Evolutionary conservation across 1,140 invertebrate genomes (phyloP).

Genomic region (Lamellibrachia luymesi): DNA sequence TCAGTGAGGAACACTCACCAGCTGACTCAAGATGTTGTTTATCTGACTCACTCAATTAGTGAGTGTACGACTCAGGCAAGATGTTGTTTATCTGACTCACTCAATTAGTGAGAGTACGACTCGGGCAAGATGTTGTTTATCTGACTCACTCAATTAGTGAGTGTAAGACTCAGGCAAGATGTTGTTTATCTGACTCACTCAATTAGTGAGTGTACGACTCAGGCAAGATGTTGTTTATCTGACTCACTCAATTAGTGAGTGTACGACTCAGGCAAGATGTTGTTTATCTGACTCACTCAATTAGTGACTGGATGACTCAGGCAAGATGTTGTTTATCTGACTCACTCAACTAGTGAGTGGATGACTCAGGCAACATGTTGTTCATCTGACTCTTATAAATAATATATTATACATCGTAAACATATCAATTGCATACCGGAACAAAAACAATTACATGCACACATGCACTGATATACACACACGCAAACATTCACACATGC

Average conservation of each 20-base stretch:
- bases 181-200: background rate
- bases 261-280: too few species aligned
- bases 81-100: background rate
- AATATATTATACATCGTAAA: background rate
- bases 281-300: too few species aligned
- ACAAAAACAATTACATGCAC: background rate
- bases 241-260: too few species aligned
- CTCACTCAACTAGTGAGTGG: background rate
- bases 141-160: background rate
- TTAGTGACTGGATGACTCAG: too few species aligned
- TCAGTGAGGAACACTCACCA: too few species aligned
- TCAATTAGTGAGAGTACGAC: too few species aligned
- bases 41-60: too few species aligned
- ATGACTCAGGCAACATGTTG: background rate
- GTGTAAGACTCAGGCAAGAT: background rate
- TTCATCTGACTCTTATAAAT: background rate
- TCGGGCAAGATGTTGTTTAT: too few species aligned
- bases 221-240: too few species aligned
- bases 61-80: background rate
- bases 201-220: too few species aligned
- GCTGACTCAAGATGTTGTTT: too few species aligned
- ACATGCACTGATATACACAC: too few species aligned
- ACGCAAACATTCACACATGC: background rate
- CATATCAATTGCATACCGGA: background rate
- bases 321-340: background rate